Base-by-base conservation (phyloP, 2,888 invertebrate species). In the Agrochola lychnidis region DNA sequence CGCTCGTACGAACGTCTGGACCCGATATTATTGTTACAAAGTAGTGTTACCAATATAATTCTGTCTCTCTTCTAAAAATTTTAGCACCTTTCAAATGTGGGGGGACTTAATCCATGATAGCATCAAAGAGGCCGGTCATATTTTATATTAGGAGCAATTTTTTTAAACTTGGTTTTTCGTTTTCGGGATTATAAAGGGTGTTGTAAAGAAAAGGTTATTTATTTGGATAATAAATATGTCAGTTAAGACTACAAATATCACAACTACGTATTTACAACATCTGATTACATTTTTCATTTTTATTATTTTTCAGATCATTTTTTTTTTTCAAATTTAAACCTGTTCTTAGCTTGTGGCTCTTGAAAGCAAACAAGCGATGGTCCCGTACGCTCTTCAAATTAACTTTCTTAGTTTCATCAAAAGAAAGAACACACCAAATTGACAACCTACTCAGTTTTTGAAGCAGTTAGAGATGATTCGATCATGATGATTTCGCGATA, bases 1-100 rank as follows among this genome's bases (percentile, higher is more conserved):
- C 67, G 62, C 40, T 45, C 56, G 67, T 63, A 51, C 76, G 48
- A 36, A 56, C 63, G 87, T 84, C 87, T 84, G 70, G 76, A 62
- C 84, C 78, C 56, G 79, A 86, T 86, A 88, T 86, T 88, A 86
- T 88, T 88, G 87, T 86, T 53, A 81, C 76, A 73, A 30, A 30
- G 30, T 30, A 30, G 30, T 30, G 30, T 30, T 12, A 45, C 70
- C 70, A 74, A 78, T 81, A 84, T 79, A 75, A 84, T 79, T 74
- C 68, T 78, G 73, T 59, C 59, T 73, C 66, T 73, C 73, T 73
- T 76, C 74, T 81, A 79, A 76, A 86, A 81, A 48, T 88, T 81
- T 83, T 78, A 78, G 62, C 56, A 73, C 61, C 71, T 51, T 1
- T 59, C 64, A 61, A 73, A 78, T 77, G 69, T 69, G 14, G 56